Percentiles rank a stretch among this genome's conserved stretches.
phyloP scores from a whole-genome alignment of 1,140 invertebrate genomes.

The Eriosoma lanigerum region DNA sequence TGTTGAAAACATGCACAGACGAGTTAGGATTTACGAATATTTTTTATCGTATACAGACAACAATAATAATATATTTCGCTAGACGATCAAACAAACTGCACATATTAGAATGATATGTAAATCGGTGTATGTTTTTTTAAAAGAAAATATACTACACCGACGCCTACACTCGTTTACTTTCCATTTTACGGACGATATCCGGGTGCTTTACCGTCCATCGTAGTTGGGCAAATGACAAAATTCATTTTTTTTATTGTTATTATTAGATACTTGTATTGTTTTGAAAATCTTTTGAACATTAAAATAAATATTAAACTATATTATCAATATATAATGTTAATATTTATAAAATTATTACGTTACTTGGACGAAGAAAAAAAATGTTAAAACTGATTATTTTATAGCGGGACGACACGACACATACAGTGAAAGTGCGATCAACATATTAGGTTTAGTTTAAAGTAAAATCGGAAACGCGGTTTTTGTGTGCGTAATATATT shows the following conservation, averaged over 20 bases:
- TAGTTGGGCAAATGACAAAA: too few species aligned
- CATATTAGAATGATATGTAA: not conserved
- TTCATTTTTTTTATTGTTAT: too few species aligned
- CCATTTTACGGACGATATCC: constrained; percentile 33
- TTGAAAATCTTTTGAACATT: too few species aligned
- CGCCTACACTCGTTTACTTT: constrained; percentile 33
- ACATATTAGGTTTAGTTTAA: not conserved
- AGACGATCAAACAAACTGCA: not conserved
- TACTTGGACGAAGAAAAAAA: too few species aligned
- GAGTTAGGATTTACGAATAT: not conserved
- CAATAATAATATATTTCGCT: constrained; percentile 5
- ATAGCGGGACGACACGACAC: not conserved
- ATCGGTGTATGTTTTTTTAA: constrained; percentile 1
- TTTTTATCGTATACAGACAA: not conserved
- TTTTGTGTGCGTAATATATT: not conserved
- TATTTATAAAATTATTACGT: too few species aligned
- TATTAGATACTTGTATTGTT: too few species aligned
- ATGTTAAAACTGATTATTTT: too few species aligned
- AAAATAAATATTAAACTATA: too few species aligned
- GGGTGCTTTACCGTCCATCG: constrained; percentile 34
- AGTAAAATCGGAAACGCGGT: constrained; percentile 21
- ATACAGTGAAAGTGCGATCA: constrained; percentile 13
- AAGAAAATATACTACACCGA: constrained; percentile 8
- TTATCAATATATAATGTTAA: too few species aligned
- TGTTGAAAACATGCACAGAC: not conserved